These are phyloP conservation scores for Sinocyclocheilus maitianheensis DNA, from an alignment of 2,113 vertebrate genomes.

Conservation along the genomic window DNA sequence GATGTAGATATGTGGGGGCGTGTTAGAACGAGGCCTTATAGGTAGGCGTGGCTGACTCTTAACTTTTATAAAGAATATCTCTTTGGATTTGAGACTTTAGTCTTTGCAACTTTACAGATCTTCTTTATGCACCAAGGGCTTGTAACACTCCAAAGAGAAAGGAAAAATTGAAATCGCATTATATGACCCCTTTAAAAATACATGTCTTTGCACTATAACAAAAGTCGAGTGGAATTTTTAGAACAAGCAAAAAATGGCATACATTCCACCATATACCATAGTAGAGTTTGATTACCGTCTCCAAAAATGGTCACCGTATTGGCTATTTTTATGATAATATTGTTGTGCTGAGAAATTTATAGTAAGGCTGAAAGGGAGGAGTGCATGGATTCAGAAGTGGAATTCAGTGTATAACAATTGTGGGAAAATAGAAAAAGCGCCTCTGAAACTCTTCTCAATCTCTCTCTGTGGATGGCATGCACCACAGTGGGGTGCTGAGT, in stretches of 20 bases:
- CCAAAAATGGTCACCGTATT: background rate
- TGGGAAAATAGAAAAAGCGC: background rate
- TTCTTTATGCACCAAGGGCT: too few relatives aligned
- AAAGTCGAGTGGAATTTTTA: background rate
- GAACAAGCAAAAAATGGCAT: background rate
- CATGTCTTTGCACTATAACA: background rate
- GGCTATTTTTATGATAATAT: background rate
- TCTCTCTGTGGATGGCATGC: slow-evolving; percentile 10
- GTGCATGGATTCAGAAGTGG: background rate
- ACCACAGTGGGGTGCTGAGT: slow-evolving; percentile 30
- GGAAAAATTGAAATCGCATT: too few relatives aligned
- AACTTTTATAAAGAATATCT: too few relatives aligned
- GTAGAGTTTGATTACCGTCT: background rate
- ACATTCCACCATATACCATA: background rate
- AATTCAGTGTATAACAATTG: background rate
- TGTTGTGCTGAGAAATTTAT: background rate
- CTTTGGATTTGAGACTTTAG: too few relatives aligned
- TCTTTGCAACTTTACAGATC: too few relatives aligned
- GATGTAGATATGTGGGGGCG: too few relatives aligned
- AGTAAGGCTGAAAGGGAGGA: background rate
- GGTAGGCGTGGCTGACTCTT: too few relatives aligned
- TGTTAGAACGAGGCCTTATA: too few relatives aligned
- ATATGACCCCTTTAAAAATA: too few relatives aligned
- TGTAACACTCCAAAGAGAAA: too few relatives aligned
- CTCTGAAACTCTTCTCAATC: background rate